A percentile compares a stretch with the other conserved stretches of the same genome.
Evolutionary conservation across 1,140 invertebrate species (phyloP).

Genomic region (Drosophila ogumai): DNA sequence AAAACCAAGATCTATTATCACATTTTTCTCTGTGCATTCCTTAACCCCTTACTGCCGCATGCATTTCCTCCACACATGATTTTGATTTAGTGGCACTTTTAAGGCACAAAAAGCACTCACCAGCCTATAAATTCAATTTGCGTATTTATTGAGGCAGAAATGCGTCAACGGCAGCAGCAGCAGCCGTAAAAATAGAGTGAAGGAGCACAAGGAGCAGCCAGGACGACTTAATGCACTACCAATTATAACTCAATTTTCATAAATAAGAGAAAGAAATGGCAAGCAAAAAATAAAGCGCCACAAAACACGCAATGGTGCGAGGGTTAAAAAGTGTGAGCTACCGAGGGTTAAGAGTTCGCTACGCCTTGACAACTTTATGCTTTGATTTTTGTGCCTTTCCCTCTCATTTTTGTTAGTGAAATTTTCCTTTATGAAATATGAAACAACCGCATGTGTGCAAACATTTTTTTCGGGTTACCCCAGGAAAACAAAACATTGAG

Average conservation of each 20-base stretch:
- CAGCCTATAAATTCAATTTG: constrained; percentile 83
- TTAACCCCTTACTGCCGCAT: constrained; percentile 70
- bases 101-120: constrained; percentile 68
- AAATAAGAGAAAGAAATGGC: constrained; percentile 63
- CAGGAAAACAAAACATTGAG: constrained; percentile 20
- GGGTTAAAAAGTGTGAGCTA: constrained; percentile 14
- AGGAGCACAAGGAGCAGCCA: constrained; percentile 13
- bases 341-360: constrained; percentile 53
- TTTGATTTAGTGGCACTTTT: constrained; percentile 84
- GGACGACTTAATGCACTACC: constrained; percentile 81
- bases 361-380: constrained; percentile 81
- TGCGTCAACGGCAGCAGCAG: constrained; percentile 68
- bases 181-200: constrained; percentile 5
- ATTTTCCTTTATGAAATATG: constrained; percentile 72
- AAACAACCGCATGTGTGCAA: constrained; percentile 83
- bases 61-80: constrained; percentile 69
- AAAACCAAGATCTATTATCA: background rate
- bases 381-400: constrained; percentile 72
- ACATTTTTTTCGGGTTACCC: constrained; percentile 59
- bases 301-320: constrained; percentile 54
- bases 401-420: constrained; percentile 47
- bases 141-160: constrained; percentile 82
- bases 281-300: constrained; percentile 43
- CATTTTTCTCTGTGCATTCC: constrained; percentile 10
- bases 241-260: constrained; percentile 84